Evolutionary conservation across 2,113 vertebrate species (phyloP), one percentile per base, ranked within the genome.

Genomic region (Myotis yumanensis): DNA sequence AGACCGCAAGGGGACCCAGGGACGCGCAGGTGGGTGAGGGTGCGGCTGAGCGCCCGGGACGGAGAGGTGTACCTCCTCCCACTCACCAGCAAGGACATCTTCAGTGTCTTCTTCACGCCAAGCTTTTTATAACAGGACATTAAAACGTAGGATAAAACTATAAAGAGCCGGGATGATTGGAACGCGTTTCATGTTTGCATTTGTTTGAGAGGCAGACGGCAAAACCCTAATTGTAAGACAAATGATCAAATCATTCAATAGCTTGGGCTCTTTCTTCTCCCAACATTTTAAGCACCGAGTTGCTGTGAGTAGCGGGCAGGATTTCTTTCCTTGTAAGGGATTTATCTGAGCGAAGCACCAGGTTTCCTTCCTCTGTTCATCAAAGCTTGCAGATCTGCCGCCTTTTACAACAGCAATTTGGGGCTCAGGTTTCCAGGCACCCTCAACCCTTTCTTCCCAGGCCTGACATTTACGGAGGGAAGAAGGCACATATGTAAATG

Each of bases 151-250:
- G 40, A n/a, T 57, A 30, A 20, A 28, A 30, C 28, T 32, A 32
- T 75, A 57, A 40, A 10, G 28, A 81, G 23, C 46, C 17, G 46
- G 40, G 48, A 8, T 46, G 30, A 72, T 68, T 46, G 37, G 75
- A 80, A 62, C 54, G 4, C 72, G 2, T 35, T 48, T 25, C 5
- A 22, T 37, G 92, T 93, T 85, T 91, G 40, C n/a, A 51, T 88
- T 54, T 87, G 52, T 80, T 91, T 86, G 73, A 95, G 73, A 92
- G 17, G n/a, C 72, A 64, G 64, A 90, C 15, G 30, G 73, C 52
- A 86, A 87, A 83, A 73, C 28, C 16, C n/a, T 62, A 75, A 90
- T 96, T 95, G 95, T 90, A 86, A 93, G 93, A 90, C 62, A 91
- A 95, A 84, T 68, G 1, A 93, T 79, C 57, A 95, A 91, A 30